A percentile compares a stretch with the other conserved stretches of the same genome.
Evolutionary conservation across 2,888 invertebrate genomes (phyloP).

Genomic region (Corbicula japonica): DNA sequence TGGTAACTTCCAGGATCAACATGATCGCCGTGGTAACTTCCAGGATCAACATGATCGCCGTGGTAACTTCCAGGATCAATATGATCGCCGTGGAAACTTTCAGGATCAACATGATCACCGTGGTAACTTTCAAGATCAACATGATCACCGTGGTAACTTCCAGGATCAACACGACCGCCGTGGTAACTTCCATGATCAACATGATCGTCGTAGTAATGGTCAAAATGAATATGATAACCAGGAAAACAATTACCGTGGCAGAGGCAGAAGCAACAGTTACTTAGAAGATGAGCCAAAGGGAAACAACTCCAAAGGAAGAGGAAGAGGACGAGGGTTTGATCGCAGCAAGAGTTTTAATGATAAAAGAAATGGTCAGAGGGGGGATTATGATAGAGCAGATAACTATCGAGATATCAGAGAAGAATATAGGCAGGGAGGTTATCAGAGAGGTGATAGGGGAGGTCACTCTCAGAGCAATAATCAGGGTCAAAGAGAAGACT

Average conservation of each 20-base stretch:
- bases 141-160: conserved; percentile 20
- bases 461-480: conserved; percentile 18
- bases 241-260: conserved; percentile 7
- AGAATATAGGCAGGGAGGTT: conserved; percentile 43
- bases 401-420: conserved; percentile 60
- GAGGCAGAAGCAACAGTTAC: conserved; percentile 12
- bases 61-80: not conserved
- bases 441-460: conserved; percentile 25
- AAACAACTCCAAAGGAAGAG: conserved; percentile 14
- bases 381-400: conserved; percentile 45
- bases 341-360: conserved; percentile 24
- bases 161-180: not conserved
- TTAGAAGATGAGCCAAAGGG: conserved; percentile 11
- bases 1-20: conserved; percentile 9
- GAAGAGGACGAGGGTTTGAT: conserved; percentile 18
- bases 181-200: conserved; percentile 1
- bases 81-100: conserved; percentile 4
- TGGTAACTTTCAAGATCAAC: not conserved
- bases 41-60: conserved; percentile 14
- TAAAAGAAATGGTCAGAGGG: conserved; percentile 13
- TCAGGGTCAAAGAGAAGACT: conserved; percentile 38
- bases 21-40: not conserved
- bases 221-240: conserved; percentile 11
- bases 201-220: conserved; percentile 6
- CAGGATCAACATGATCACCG: conserved; percentile 1